Base-by-base conservation (phyloP, 2,113 vertebrate genomes). In the Prunella himalayana region DNA sequence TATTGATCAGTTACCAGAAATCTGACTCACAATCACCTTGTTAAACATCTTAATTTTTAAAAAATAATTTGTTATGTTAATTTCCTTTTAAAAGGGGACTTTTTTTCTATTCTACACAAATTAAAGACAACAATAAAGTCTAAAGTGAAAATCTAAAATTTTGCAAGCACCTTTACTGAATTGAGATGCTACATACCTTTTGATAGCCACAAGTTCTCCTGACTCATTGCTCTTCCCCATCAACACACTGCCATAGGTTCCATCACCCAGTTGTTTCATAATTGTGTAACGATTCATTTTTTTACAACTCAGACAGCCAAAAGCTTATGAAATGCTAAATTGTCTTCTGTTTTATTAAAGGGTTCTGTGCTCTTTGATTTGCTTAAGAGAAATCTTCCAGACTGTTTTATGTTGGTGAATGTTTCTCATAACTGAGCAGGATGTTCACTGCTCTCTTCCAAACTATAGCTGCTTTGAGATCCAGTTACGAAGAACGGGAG, bases 201-300 rank as follows among this genome's bases (percentile, higher is more conserved):
- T 99, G 93, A 99, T 99, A 70, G 99, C 99, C 94, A 99, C 99
- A 94, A 99, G 98, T 94, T 99, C 99, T 90, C 99, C 99, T 1
- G 99, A 99, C 88, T 99, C 99, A 2, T 99, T 99, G 96, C 98
- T 99, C 95, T 98, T 99, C 57, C 99, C 99, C 99, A 99, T 99
- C 37, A 99, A 94, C 73, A 99, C 99, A 2, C 99, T 99, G 60
- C 99, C 99, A 8, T 99, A 99, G 33, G 99, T 99, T 89, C 99
- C 99, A 33, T 99, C 99, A 27, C 99, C 99, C 73, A 99, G 90
- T 88, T 99, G 99, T 93, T 97, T 99, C 98, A 99, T 98, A 44
- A 99, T 99, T 23, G 99, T 99, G 72, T 99, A 99, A 53, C 99
- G 99, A 92, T 99, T 99, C 99, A 99, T 99, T 95, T 84, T 90